Base-by-base conservation (phyloP, 2,888 invertebrate genomes). In the Netelia virgata region DNA sequence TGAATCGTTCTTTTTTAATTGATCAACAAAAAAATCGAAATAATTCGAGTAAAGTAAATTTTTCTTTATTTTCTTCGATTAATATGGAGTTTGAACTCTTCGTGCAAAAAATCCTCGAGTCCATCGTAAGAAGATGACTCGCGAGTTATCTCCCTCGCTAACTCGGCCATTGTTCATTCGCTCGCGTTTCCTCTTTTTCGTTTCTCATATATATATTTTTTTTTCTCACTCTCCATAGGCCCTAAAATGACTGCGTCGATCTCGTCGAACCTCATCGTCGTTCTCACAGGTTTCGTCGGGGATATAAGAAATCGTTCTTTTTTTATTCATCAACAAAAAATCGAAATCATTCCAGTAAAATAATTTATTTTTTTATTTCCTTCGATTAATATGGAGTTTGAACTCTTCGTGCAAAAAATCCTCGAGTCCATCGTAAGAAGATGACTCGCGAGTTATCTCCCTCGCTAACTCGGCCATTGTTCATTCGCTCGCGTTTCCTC, bases 261-360 rank as follows among this genome's bases (percentile, higher is more conserved):
- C 64, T 69, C 41, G n/a, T 43, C 79, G 79, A 80, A 61, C 53
- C 70, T 75, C 83, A 74, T 77, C 61, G 73, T 69, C 77, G 73
- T 20, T 64, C 69, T 63, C 64, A 20, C 63, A 64, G 50, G 28
- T 75, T 59, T 75, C n/a, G 50, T 57, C 18, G n/a, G 41, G 61
- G 43, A 57, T 69, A 43, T 53, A 70, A 28, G 0, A 28, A 28
- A 28, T 3, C 28, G 28, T 28, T 5, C 28, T 28, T 28, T 28
- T 23, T 28, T 28, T 28, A 28, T 5, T 28, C 28, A 28, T 5
- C 28, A 28, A 28, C 28, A 28, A 28, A 11, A 47, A 47, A 14
- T 47, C 1, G 14, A 47, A 47, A 3, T 47, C 1, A 10, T 47
- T 47, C 3, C 1, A 10, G 3, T 47, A 14, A 47, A 47, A 47